Evolutionary conservation across 2,888 invertebrate species (phyloP), one percentile per base, ranked within the genome.

Genomic region (Zhuqinia jingwanae): DNA sequence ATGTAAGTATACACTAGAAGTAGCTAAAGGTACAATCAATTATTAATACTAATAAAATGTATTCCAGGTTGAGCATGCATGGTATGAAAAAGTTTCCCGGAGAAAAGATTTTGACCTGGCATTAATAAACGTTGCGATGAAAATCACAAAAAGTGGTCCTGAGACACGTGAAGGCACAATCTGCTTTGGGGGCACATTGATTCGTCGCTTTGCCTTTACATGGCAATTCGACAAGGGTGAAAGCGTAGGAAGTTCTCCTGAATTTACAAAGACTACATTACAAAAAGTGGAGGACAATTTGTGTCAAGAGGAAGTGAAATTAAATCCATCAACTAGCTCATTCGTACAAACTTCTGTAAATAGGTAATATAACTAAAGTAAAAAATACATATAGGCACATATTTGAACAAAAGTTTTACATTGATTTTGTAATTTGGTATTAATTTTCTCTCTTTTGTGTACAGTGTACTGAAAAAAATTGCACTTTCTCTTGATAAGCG

Each of bases 101-200:
- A 93, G 99, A 87, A 94, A 96, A 82, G 98, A 98, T 91, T 98
- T 98, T 92, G 98, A 99, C 92, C 98, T 98, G 89, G 97, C 98
- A 2, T 98, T 99, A 90, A 97, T 98, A 0, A 99, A 98, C 91
- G 95, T 96, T 82, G 93, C 93, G 1, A 94, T 97, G 88, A 95
- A 95, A 92, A 94, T 97, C 0, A 27, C 25, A 45, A 75, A 60
- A 60, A 17, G 17, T 42, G 30, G 15, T 6, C 25, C 27, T 2
- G 58, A 81, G 15, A 20, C 25, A 73, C 5, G 20, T 3, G 70
- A 73, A 15, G 36, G 42, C 3, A 75, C 20, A 36, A 8, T 85
- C 15, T 27, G 77, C 17, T 73, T 87, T 15, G 89, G 89, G 11
- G 90, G 90, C 3, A 82, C 79, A 15, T 60, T 87, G 13, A 60